Base-by-base conservation (phyloP, 2,888 invertebrate genomes). In the Punctoribates punctum region DNA sequence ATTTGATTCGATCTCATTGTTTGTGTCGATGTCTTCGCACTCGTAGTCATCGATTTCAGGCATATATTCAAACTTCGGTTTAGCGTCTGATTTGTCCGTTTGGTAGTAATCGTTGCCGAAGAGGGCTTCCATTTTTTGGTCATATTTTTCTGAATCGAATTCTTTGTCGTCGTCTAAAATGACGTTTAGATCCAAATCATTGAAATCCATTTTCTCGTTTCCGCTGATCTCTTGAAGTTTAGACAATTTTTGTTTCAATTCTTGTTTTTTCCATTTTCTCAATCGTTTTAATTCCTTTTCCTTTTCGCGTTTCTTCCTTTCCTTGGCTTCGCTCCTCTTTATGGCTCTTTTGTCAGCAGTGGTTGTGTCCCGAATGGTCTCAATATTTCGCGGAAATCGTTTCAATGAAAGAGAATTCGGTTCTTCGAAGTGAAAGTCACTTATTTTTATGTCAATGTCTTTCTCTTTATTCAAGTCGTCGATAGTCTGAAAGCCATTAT, bases 71-170 rank as follows among this genome's bases (percentile, higher is more conserved):
- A 95, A 95, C 79, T 89, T 89, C 0, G 96, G 97, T 83, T 96
- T 96, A 79, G 89, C 86, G 25, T 88, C 88, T 0, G 86, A 88
- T 78, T 88, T 89, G 11, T 87, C 89, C 78, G 88, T 90, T 11
- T 87, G 89, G 84, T 97, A 96, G 86, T 91, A 96, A 75, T 94
- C 88, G 67, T 94, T 91, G 84, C 91, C 89, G 84, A 96, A 97
- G 67, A 95, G 85, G 82, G 83, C 83, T 81, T 83, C 78, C 96
- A 97, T 97, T 81, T 90, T 88, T 78, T 87, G 86, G 84, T 97
- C 96, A 84, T 97, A 91, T 78, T 90, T 90, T 11, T 88, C 90
- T 0, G 96, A 95, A 85, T 97, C 93, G 84, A 96, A 95, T 82
- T 95, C 94, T 3, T 89, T 90, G 74, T 72, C 70, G 73, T 75